Evolutionary conservation across 2,797 vertebrate species (phyloP).

Genomic region (Centroberyx gerrardi): DNA sequence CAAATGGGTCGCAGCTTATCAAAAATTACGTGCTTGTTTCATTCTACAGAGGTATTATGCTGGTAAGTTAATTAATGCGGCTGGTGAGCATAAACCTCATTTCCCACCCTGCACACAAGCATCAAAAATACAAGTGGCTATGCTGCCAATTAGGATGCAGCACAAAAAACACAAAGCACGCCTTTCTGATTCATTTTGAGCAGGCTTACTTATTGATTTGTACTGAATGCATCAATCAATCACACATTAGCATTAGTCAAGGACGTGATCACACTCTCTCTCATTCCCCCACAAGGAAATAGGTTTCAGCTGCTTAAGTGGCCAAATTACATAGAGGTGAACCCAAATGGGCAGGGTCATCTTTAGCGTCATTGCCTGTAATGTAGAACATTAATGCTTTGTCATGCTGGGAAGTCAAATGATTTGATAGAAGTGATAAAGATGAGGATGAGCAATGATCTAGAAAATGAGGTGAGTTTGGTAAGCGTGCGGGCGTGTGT

Average conservation of each 20-base stretch:
- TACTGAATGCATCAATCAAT: constrained; percentile 62
- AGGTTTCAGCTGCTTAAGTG: constrained; percentile 57
- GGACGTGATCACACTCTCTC: constrained; percentile 28
- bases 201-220: constrained; percentile 60
- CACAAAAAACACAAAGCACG: constrained; percentile 10
- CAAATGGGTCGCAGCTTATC: no score
- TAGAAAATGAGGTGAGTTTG: constrained; percentile 49
- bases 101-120: constrained; percentile 23
- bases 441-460: constrained; percentile 48
- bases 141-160: constrained; percentile 21
- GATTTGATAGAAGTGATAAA: constrained; percentile 37
- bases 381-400: constrained; percentile 47
- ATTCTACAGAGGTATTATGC: neutral
- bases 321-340: constrained; percentile 50
- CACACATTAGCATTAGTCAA: constrained; percentile 64
- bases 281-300: constrained; percentile 30
- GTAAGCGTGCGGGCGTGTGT: constrained; percentile 33
- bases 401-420: constrained; percentile 59
- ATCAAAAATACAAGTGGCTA: neutral
- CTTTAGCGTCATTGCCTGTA: constrained; percentile 28
- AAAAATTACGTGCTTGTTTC: no score
- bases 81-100: constrained; percentile 11
- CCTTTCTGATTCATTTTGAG: constrained; percentile 42
- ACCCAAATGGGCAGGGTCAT: constrained; percentile 36
- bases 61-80: neutral